These are phyloP conservation scores for Clistopyga incitator DNA, from an alignment of 2,888 invertebrate species.

Conservation along the genomic window DNA sequence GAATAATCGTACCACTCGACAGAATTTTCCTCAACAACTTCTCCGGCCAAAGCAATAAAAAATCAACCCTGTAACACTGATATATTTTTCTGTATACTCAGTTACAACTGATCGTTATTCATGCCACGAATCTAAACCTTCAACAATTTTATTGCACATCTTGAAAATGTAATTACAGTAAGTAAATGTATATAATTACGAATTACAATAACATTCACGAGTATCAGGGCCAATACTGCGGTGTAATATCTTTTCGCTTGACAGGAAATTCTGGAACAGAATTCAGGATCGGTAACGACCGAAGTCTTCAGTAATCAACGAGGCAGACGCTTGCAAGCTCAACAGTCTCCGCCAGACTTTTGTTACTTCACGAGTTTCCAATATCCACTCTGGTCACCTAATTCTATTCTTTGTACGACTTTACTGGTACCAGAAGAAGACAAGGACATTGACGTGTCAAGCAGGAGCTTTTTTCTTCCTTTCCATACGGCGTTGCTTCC, in stretches of 20 bases:
- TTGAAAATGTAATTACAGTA: neutral
- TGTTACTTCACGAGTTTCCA: neutral
- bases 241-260: conserved; percentile 20
- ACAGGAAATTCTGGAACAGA: neutral
- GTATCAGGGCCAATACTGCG: neutral
- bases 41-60: neutral
- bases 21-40: neutral
- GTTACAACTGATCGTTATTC: too few relatives aligned
- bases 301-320: conserved; percentile 47
- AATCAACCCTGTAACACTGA: neutral
- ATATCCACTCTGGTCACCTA: neutral
- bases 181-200: neutral
- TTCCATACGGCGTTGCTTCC: conserved; percentile 53
- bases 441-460: neutral
- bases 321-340: conserved; percentile 25
- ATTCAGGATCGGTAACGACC: neutral
- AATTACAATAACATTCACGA: neutral
- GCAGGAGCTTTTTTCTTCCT: neutral
- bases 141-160: neutral
- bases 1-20: neutral
- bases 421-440: neutral
- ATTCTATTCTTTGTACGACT: conserved; percentile 14
- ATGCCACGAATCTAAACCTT: too few relatives aligned
- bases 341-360: conserved; percentile 19
- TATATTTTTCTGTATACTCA: neutral